Conservation (phyloP, 1,140 invertebrate species). For the Halesus radiatus region DNA sequence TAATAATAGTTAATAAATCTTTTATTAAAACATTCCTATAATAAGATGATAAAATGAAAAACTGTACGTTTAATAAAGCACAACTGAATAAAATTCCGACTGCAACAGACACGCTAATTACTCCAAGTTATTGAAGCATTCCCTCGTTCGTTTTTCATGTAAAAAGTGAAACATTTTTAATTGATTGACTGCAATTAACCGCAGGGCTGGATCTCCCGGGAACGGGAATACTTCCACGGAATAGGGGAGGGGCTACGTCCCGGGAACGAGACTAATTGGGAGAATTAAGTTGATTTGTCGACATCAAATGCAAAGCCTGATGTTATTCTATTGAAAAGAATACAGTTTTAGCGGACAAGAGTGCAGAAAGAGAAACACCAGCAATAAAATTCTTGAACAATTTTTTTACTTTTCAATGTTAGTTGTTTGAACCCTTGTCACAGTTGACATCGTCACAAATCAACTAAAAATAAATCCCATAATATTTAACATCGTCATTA, state of each 20-base stretch:
- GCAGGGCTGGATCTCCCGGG: background rate
- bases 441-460: too few relatives aligned
- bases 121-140: background rate
- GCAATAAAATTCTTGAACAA: too few relatives aligned
- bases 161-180: slow-evolving; percentile 14
- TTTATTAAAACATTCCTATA: too few relatives aligned
- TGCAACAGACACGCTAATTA: slow-evolving; percentile 10
- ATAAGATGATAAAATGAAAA: background rate
- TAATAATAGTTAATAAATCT: too few relatives aligned
- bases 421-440: too few relatives aligned
- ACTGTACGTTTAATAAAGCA: background rate
- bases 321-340: too few relatives aligned
- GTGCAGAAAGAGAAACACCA: too few relatives aligned
- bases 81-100: background rate
- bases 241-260: background rate
- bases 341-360: too few relatives aligned
- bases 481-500: too few relatives aligned
- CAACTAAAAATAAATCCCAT: too few relatives aligned
- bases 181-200: slow-evolving; percentile 20
- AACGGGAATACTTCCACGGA: background rate
- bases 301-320: slow-evolving; percentile 1
- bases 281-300: slow-evolving; percentile 13
- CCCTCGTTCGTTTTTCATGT: background rate
- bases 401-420: too few relatives aligned
- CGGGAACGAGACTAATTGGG: slow-evolving; percentile 5